Evolutionary conservation across 2,888 invertebrate species (phyloP).

Genomic region (Eilema caniola): DNA sequence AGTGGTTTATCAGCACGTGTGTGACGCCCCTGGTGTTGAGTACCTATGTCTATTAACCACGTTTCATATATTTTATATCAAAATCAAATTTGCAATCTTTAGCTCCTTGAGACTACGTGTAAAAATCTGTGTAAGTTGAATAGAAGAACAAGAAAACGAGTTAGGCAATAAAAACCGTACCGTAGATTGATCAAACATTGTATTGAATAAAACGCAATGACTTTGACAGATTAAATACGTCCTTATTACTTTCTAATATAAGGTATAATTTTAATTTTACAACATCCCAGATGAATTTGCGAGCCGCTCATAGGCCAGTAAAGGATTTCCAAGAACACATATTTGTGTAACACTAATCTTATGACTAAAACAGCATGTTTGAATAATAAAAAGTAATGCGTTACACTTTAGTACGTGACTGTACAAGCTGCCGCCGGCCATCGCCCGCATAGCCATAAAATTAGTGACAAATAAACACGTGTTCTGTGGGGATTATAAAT

Average conservation of each 20-base stretch:
- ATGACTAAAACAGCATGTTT: neutral
- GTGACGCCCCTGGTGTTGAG: too few species aligned
- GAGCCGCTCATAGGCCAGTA: neutral
- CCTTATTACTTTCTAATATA: neutral
- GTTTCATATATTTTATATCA: too few species aligned
- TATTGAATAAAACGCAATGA: neutral
- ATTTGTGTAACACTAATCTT: neutral
- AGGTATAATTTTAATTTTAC: neutral
- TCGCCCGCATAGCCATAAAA: slow-evolving; percentile 55
- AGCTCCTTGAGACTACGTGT: neutral
- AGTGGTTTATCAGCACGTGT: too few species aligned
- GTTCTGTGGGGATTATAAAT: slow-evolving; percentile 36
- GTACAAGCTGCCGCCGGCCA: slow-evolving; percentile 36
- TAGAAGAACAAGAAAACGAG: neutral
- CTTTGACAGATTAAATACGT: neutral
- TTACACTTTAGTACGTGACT: slow-evolving; percentile 35
- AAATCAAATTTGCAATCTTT: neutral
- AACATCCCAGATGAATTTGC: neutral
- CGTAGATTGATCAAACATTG: neutral
- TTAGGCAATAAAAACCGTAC: neutral
- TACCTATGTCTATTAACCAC: too few species aligned
- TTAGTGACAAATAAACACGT: slow-evolving; percentile 57
- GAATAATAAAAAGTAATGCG: neutral
- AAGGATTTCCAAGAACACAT: slow-evolving; percentile 6
- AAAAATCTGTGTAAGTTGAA: neutral